Evolutionary conservation across 2,888 invertebrate species (phyloP).

Genomic region (Perizoma affinitatum): DNA sequence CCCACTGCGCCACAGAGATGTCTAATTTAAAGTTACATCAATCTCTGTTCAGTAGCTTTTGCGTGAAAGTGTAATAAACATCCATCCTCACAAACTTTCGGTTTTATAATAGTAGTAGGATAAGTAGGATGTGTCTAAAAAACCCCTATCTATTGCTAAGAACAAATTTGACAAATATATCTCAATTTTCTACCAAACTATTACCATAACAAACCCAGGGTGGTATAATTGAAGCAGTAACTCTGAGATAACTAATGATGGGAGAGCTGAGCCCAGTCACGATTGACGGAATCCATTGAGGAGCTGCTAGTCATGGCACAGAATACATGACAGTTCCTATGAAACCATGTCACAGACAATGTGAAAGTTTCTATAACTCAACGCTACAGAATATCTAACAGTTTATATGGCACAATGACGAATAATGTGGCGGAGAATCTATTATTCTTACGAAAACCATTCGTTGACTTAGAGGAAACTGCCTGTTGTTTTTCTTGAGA

Average conservation of each 20-base stretch:
- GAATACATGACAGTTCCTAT: conserved; percentile 13
- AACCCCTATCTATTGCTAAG: not conserved
- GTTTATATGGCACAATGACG: conserved; percentile 4
- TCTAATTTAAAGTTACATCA: too few species aligned
- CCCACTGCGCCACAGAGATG: too few species aligned
- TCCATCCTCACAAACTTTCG: too few species aligned
- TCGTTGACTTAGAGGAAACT: not conserved
- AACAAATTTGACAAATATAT: conserved; percentile 5
- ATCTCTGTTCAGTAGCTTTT: too few species aligned
- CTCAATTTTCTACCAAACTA: conserved; percentile 10
- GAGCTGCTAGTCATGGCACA: conserved; percentile 29
- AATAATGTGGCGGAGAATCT: not conserved
- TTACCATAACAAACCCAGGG: conserved; percentile 9
- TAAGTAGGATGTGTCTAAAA: too few species aligned
- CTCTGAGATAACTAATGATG: conserved; percentile 45
- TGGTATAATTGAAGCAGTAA: conserved; percentile 33
- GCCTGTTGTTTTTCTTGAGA: not conserved
- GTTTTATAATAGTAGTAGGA: too few species aligned
- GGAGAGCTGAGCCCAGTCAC: conserved; percentile 41
- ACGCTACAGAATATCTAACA: conserved; percentile 1
- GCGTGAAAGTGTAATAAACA: too few species aligned
- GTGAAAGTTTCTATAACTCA: not conserved
- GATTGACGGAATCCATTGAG: conserved; percentile 43
- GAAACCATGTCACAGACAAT: not conserved
- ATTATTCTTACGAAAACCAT: not conserved